Evolutionary conservation across 2,113 vertebrate species (phyloP).

Genomic region (Corvus moneduloides): DNA sequence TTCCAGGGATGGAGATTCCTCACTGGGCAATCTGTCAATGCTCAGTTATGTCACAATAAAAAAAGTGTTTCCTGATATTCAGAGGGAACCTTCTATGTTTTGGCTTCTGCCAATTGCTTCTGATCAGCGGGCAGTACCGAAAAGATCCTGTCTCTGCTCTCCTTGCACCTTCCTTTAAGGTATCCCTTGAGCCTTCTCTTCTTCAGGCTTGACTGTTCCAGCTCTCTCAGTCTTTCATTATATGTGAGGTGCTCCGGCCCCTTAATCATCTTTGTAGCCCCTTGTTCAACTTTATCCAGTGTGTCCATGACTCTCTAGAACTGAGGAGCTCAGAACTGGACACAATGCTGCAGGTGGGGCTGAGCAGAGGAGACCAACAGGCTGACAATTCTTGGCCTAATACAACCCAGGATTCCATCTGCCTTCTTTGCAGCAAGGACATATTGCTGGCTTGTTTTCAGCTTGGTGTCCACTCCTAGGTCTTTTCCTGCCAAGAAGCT

Average conservation of each 20-base stretch:
- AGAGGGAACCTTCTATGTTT: not conserved
- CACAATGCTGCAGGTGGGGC: not conserved
- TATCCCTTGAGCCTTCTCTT: not conserved
- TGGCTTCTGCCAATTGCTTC: accelerated
- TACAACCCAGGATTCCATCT: not conserved
- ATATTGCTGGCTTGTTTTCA: not conserved
- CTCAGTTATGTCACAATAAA: accelerated
- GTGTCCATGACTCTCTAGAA: not conserved
- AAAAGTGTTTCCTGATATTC: not conserved
- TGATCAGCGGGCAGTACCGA: not conserved
- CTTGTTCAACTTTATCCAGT: not conserved
- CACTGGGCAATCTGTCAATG: not conserved
- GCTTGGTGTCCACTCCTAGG: not conserved
- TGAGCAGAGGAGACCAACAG: not conserved
- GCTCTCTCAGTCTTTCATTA: not conserved
- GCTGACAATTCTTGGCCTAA: not conserved
- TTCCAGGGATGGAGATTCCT: not conserved
- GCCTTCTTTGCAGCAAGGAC: not conserved
- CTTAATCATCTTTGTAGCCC: not conserved
- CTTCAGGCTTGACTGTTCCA: not conserved
- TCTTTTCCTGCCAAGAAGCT: not conserved
- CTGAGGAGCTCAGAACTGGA: not conserved
- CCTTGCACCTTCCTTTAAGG: not conserved
- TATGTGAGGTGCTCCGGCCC: not conserved
- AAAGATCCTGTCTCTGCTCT: not conserved